A percentile compares a stretch with the other conserved stretches of the same genome.
phyloP scores from a whole-genome alignment of 2,113 vertebrate genomes.

The Pteropus alecto region DNA sequence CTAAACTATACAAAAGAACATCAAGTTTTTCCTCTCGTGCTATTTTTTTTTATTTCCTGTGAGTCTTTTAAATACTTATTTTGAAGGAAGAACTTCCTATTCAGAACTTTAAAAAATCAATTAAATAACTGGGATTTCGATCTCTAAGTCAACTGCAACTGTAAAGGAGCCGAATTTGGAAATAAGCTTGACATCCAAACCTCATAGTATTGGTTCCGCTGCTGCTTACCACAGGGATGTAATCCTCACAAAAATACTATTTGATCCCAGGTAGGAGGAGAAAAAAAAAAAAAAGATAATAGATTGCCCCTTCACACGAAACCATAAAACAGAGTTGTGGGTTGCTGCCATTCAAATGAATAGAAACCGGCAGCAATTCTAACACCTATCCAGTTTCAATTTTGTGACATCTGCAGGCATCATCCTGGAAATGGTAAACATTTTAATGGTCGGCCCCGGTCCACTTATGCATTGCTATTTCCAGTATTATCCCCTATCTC shows the following conservation, averaged over 20 bases:
- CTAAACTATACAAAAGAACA: slow-evolving; percentile 1
- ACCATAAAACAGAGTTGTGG: slow-evolving; percentile 76
- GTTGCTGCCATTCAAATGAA: slow-evolving; percentile 84
- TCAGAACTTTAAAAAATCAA: slow-evolving; percentile 75
- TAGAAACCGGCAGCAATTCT: slow-evolving; percentile 84
- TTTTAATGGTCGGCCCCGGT: slow-evolving; percentile 83
- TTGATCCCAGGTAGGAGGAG: slow-evolving; percentile 75
- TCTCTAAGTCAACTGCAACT: slow-evolving; percentile 74
- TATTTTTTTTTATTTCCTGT: not conserved
- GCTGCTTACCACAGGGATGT: slow-evolving; percentile 67
- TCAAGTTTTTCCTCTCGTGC: not conserved
- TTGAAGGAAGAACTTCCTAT: slow-evolving; percentile 53
- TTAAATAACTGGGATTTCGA: slow-evolving; percentile 76
- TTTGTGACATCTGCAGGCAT: slow-evolving; percentile 82
- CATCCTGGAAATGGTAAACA: slow-evolving; percentile 83
- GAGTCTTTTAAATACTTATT: slow-evolving; percentile 50
- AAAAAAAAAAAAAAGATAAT: slow-evolving; percentile 78
- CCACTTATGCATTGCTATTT: slow-evolving; percentile 81
- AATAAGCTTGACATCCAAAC: slow-evolving; percentile 75
- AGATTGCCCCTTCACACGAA: slow-evolving; percentile 79
- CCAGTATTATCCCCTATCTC: slow-evolving; percentile 79
- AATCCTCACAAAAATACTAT: slow-evolving; percentile 83
- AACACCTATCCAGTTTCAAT: slow-evolving; percentile 84
- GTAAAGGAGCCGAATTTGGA: slow-evolving; percentile 76
- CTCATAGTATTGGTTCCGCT: slow-evolving; percentile 70